Conservation (phyloP, 2,888 invertebrate genomes). For the Thalpophila matura region DNA sequence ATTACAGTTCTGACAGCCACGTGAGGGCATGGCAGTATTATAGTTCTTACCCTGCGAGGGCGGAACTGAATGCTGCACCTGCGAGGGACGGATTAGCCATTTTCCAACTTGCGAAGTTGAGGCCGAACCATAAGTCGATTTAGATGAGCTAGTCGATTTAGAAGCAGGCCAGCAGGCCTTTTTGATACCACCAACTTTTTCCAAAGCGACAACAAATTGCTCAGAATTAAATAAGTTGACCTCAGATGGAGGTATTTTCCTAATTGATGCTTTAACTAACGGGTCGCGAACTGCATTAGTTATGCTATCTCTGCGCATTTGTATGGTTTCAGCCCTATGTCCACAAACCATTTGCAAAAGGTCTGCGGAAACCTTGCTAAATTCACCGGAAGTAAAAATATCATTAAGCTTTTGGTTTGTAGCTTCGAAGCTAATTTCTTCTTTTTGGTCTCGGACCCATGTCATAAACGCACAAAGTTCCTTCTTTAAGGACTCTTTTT, state of each 20-base stretch:
- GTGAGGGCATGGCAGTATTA: too few species aligned
- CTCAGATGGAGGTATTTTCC: background rate
- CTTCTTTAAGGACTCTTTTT: background rate
- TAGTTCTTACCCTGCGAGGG: too few species aligned
- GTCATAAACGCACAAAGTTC: background rate
- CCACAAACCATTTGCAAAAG: background rate
- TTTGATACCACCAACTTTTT: background rate
- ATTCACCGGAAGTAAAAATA: background rate
- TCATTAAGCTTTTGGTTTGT: background rate
- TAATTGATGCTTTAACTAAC: background rate
- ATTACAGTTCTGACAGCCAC: too few species aligned
- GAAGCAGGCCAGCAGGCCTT: background rate
- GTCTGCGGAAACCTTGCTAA: background rate
- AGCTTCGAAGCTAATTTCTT: background rate
- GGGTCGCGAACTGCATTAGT: background rate
- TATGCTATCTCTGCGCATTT: background rate
- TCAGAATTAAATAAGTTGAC: background rate
- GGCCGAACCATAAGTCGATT: too few species aligned
- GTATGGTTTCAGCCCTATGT: background rate
- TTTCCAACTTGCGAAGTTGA: background rate
- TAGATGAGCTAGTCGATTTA: background rate
- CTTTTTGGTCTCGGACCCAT: background rate
- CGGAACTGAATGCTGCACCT: too few species aligned
- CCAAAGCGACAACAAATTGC: background rate
- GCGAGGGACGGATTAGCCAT: too few species aligned